Evolutionary conservation across 2,797 vertebrate species (phyloP).

Genomic region (Hoplostethus mediterraneus): DNA sequence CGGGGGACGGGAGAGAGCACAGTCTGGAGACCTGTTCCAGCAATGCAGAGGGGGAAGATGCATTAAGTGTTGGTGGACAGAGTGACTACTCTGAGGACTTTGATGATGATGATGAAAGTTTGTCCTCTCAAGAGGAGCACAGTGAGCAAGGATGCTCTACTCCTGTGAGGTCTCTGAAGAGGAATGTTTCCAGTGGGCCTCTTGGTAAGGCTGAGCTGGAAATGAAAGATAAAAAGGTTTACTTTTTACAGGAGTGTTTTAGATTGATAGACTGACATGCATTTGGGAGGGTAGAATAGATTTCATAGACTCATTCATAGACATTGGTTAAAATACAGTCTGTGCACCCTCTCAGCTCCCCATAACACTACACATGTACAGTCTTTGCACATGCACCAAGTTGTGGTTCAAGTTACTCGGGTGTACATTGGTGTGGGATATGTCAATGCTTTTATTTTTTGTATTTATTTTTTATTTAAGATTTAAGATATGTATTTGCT

Average conservation of each 20-base stretch:
- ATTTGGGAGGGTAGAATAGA: no score
- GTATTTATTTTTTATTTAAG: not conserved
- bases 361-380: no score
- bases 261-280: no score
- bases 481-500: no score
- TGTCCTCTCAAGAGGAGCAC: slow-evolving; percentile 71
- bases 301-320: no score
- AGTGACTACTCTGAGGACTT: slow-evolving; percentile 86
- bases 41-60: slow-evolving; percentile 34
- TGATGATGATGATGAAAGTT: slow-evolving; percentile 81
- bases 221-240: not conserved
- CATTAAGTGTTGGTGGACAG: slow-evolving; percentile 50
- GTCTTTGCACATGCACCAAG: no score
- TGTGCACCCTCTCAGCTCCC: no score
- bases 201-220: slow-evolving; percentile 69
- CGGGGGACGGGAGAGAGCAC: slow-evolving; percentile 2
- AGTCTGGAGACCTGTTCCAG: slow-evolving; percentile 17
- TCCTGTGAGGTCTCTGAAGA: slow-evolving; percentile 23
- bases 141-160: slow-evolving; percentile 50
- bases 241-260: no score
- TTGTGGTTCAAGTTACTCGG: no score
- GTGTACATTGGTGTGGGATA: no score
- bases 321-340: no score
- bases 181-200: slow-evolving; percentile 57
- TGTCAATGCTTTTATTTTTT: not conserved